Evolutionary conservation across 2,797 vertebrate genomes (phyloP), one percentile per base, ranked within the genome.

Genomic region (Spinus olivaceus): DNA sequence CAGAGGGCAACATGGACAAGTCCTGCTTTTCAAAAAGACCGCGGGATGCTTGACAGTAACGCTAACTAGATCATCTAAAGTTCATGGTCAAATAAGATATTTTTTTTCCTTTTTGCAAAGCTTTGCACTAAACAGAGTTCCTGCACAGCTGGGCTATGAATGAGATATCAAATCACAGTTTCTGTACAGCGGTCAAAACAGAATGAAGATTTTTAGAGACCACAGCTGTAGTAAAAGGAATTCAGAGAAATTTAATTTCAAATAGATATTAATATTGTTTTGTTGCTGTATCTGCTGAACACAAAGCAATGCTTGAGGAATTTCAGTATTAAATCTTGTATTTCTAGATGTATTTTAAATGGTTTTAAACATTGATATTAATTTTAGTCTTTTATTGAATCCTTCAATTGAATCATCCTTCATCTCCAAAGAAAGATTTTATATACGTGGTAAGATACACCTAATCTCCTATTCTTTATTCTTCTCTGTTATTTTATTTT

Each of bases 61-160:
- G 97, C 98, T 98, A 98, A 98, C 98, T 98, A 98, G 98, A 98
- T 98, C 98, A 98, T 98, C 96, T 94, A 97, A 98, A 98, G 98
- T 98, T 98, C 98, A 98, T 98, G 98, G 98, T 98, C 98, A 98
- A 98, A 98, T 96, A 96, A 98, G 98, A 97, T 95, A 44, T 86
- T 69, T 93, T 80, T 96, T 95, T 92, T 88, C 72, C 64, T 87
- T 96, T 95, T 92, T 97, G 96, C 97, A 95, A 94, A 97, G 96
- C 97, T 97, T 95, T 97, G 97, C 96, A 97, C 96, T 97, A 98
- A 98, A 96, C 90, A 69, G 95, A 96, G 97, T 96, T 97, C 96
- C 89, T 71, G 87, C 95, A 94, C 96, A 97, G 95, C 96, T 96
- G 93, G 83, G 84, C 91, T 92, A n/a, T 54, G 96, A 97, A 97